Conservation (phyloP, 2,888 invertebrate genomes). For the Nysson spinosus region DNA sequence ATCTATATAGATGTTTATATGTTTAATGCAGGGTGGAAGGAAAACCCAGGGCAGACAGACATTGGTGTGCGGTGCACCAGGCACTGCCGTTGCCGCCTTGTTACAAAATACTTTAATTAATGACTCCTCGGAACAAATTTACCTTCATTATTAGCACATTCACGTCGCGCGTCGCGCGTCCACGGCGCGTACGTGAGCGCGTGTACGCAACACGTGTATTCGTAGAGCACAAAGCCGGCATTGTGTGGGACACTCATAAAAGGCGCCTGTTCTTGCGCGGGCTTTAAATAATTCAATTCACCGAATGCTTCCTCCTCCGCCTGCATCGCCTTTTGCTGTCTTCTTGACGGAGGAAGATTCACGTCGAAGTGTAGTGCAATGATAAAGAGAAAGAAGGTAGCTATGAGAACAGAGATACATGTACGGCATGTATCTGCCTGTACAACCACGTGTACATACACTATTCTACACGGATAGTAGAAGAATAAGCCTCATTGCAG, state of each 20-base stretch:
- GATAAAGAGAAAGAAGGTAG: conserved; percentile 21
- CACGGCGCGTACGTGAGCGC: conserved; percentile 46
- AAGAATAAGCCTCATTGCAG: too few relatives aligned
- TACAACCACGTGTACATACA: too few relatives aligned
- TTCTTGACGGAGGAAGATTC: conserved; percentile 34
- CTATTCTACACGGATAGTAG: too few relatives aligned
- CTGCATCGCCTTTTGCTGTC: conserved; percentile 53
- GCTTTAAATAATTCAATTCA: conserved; percentile 76
- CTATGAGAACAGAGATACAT: not conserved
- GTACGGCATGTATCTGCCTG: too few relatives aligned
- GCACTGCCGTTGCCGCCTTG: conserved; percentile 57
- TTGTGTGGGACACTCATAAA: conserved; percentile 73
- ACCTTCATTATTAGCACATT: conserved; percentile 76
- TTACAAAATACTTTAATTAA: conserved; percentile 76
- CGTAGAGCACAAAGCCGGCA: conserved; percentile 70
- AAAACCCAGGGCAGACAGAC: conserved; percentile 43
- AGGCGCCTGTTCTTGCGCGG: conserved; percentile 71
- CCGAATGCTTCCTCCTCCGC: conserved; percentile 67
- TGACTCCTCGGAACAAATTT: conserved; percentile 75
- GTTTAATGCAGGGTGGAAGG: conserved; percentile 28
- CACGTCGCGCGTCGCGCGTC: conserved; percentile 54
- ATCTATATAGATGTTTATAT: not conserved
- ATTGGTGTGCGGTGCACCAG: conserved; percentile 10
- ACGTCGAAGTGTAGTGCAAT: conserved; percentile 19
- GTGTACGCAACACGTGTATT: conserved; percentile 63